Base-by-base conservation (phyloP, 2,113 vertebrate genomes). In the Gallinago media region DNA sequence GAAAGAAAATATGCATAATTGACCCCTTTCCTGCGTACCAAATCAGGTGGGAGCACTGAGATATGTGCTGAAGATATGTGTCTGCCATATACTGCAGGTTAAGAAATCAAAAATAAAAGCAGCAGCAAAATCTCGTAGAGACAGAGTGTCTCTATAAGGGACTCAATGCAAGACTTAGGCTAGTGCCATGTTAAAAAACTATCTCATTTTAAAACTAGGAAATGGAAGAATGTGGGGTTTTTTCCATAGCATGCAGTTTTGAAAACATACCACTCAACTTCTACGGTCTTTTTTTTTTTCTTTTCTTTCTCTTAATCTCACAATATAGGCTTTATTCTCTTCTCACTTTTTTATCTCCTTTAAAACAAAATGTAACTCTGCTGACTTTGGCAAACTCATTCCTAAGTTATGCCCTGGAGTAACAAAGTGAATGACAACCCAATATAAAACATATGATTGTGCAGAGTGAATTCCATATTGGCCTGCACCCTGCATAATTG, bases 401-500 rank as follows among this genome's bases (percentile, higher is more conserved):
- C 62, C 25, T 34, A 58, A 79, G 50, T 68, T 85, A 85, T 66
- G 89, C 49, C 66, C 66, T 80, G 55, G 29, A 88, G 88, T 83
- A 83, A 90, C 0, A 0, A 88, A 92, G 50, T 54, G 65, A 93
- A 94, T 85, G 85, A 89, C 81, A 95, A 42, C 11, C 46, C 71
- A 85, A 47, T 82, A 88, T 63, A 42, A 94, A 94, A 77, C 89
- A 83, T 92, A 70, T 66, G 74, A 90, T 71, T 47, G 46, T 55
- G 9, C 46, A 85, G 81, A 94, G 42, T n/a, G 19, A 92, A 93
- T 90, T 93, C 88, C 67, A 71, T 62, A 77, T 66, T 93, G 67
- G 62, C 47, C 71, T 56, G 13, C 29, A 80, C 59, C 67, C 85
- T 80, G 36, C 29, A 85, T 89, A 94, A 89, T 89, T 95, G 44